Evolutionary conservation across 2,888 invertebrate genomes (phyloP), one percentile per base, ranked within the genome.

Genomic region (Mechanitis mazaeus): DNA sequence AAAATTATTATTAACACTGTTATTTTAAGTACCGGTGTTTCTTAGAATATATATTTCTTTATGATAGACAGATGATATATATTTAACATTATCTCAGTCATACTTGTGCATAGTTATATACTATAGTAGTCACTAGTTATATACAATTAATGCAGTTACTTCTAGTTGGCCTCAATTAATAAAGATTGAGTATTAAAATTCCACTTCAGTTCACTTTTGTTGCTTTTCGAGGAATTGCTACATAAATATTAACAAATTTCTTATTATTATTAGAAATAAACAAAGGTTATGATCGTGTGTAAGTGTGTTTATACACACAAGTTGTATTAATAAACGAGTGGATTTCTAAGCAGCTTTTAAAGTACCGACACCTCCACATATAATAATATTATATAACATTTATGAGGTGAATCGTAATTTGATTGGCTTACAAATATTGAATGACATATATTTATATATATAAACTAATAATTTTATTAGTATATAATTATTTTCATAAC

Each of bases 101-200:
- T 42, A 42, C 9, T 42, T 42, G 35, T 42, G 7, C 42, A 31
- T n/a, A 50, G 5, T 31, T 50, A 50, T 50, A 9, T 31, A 3
- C 1, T 50, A 50, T 50, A 50, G 28, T 28, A 9, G 31, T 5
- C 31, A 71, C 71, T 75, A 73, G 60, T 55, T 58, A 56, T 72
- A 77, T 72, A 76, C 79, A 80, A 82, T 82, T 71, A 82, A 83
- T 81, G 78, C 82, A 76, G 72, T 74, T 73, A 78, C 78, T 79
- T 79, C 79, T 75, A 83, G 77, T 80, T 83, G 84, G 75, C 87
- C 85, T 87, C 81, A 85, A 85, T 86, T 78, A 80, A 81, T 81
- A 80, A 77, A 80, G 75, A 83, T 84, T 80, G 75, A 75, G 75
- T 78, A 80, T 81, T 81, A 75, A 77, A 81, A 80, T 80, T 77